phyloP scores from a whole-genome alignment of 2,888 invertebrate genomes.

The Fragum whitleyi region DNA sequence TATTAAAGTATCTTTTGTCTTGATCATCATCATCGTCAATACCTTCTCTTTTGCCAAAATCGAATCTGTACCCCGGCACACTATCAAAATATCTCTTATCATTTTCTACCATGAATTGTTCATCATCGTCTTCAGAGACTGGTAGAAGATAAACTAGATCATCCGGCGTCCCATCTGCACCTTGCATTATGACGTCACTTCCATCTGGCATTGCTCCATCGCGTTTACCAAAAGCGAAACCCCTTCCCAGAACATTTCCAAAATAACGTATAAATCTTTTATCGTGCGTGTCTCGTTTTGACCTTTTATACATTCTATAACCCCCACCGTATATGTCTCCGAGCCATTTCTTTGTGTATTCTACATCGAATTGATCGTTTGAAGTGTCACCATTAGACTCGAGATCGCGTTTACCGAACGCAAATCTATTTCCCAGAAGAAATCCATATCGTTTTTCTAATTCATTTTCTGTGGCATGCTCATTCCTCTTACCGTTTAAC shows the following conservation, averaged over 20 bases:
- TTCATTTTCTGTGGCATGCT: background rate
- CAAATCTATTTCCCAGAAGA: conserved; percentile 38
- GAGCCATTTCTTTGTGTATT: conserved; percentile 37
- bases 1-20: conserved; percentile 16
- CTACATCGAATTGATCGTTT: conserved; percentile 7
- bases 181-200: background rate
- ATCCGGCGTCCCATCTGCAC: background rate
- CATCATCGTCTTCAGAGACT: background rate
- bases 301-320: conserved; percentile 26
- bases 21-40: background rate
- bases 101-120: background rate
- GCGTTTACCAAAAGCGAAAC: conserved; percentile 21
- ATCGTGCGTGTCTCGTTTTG: conserved; percentile 25
- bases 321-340: conserved; percentile 32
- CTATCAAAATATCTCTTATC: conserved; percentile 29
- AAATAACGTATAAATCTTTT: conserved; percentile 35
- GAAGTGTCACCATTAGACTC: background rate
- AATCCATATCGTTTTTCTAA: conserved; percentile 32
- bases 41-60: conserved; percentile 30
- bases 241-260: conserved; percentile 39
- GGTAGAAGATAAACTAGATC: background rate
- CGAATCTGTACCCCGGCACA: conserved; percentile 29
- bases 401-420: conserved; percentile 30
- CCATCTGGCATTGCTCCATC: background rate
- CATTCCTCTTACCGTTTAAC: background rate